Base-by-base conservation (phyloP, 1,140 invertebrate genomes). In the Drosophila seguyi region DNA sequence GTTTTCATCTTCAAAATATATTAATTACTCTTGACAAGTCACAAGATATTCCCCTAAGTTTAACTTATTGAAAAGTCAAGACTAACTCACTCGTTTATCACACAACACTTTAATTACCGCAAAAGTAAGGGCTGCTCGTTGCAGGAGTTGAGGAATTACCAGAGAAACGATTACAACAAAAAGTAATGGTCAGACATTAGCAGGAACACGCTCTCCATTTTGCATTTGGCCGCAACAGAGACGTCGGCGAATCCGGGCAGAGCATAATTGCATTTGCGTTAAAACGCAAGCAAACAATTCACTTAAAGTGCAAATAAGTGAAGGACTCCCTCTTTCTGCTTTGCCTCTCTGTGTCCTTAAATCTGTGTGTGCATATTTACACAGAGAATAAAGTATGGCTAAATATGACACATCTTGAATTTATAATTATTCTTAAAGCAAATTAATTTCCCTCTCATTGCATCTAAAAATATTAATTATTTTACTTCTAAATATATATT, bases 261-360 rank as follows among this genome's bases (percentile, higher is more conserved):
- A 61, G 81, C 74, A 90, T 90, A 90, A 91, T 91, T 91, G 84
- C 84, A 91, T 88, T 91, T 88, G 88, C 84, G 85, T 90, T 90
- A 79, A 90, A 85, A 90, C 85, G 85, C 85, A 90, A 90, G 85
- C 85, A 90, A 90, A 90, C 85, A 90, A 90, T 90, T 90, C 85
- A 90, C 85, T 90, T 90, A 90, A 81, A 90, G 81, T 90, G 81
- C 79, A 90, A 90, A 90, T 90, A 90, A 90, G 86, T 90, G 63
- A 55, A 68, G 84, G 65, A 74, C 47, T 57, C 45, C 56, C 27
- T 38, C 27, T 11, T 8, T 25, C 22, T 8, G 1, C 20, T 2
- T 25, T 39, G 22, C 36, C 57, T 48, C 52, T 16, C 50, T 36
- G 31, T n/a, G 52, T 38, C 29, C 22, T 50, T 25, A 60, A 38